Conservation (phyloP, 1,140 invertebrate species). For the Trichomalopsis sarcophagae region DNA sequence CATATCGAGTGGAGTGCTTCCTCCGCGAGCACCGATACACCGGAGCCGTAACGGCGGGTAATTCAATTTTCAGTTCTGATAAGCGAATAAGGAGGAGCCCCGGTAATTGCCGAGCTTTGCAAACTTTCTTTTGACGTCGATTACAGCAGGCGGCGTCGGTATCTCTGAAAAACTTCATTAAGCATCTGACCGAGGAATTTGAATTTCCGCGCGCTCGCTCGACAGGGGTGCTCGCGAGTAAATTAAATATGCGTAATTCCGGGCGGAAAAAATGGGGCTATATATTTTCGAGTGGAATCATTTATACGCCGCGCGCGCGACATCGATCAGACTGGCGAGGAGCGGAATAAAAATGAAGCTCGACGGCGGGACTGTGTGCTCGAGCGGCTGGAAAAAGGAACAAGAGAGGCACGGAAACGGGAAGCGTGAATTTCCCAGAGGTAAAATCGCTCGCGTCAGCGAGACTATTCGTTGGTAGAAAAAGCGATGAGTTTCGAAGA, state of each 20-base stretch:
- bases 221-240: not conserved
- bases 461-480: not conserved
- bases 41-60: not conserved
- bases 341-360: conserved; percentile 15
- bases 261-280: not conserved
- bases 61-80: not conserved
- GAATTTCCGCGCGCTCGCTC: conserved; percentile 10
- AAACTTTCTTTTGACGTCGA: conserved; percentile 24
- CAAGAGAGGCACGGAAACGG: not conserved
- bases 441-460: not conserved
- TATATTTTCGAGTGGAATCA: conserved; percentile 23
- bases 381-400: not conserved
- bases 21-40: too few relatives aligned
- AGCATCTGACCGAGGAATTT: conserved; percentile 8
- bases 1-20: not conserved
- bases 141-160: not conserved
- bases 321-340: conserved; percentile 29
- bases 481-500: not conserved
- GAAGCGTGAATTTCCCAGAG: conserved; percentile 40
- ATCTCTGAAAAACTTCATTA: conserved; percentile 31
- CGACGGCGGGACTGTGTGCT: not conserved
- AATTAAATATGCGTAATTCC: conserved; percentile 34
- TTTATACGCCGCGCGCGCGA: conserved; percentile 24
- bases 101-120: not conserved
- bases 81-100: not conserved